A percentile compares a stretch with the other conserved stretches of the same genome.
Evolutionary conservation across 2,797 vertebrate genomes (phyloP).

Genomic region (Thamnophis elegans): DNA sequence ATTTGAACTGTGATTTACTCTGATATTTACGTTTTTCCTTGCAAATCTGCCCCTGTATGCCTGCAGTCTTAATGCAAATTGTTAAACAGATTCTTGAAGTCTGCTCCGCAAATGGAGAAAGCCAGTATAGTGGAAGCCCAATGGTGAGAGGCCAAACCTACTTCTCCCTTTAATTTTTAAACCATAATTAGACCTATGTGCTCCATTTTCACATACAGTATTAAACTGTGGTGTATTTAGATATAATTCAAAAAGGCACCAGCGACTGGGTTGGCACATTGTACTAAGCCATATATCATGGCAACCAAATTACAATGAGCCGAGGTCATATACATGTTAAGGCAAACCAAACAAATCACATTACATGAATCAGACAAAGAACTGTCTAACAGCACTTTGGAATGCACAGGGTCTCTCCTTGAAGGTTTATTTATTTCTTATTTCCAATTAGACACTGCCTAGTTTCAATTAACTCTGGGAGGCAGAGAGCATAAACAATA

Average conservation of each 20-base stretch:
- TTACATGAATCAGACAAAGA: not conserved
- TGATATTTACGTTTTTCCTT: not conserved
- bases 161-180: not conserved
- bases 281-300: not conserved
- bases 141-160: not conserved
- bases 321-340: not conserved
- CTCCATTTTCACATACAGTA: not conserved
- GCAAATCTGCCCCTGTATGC: not conserved
- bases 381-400: not conserved
- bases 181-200: not conserved
- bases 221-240: not conserved
- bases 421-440: not conserved
- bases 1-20: too few relatives aligned
- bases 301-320: not conserved
- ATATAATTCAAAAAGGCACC: not conserved
- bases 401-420: not conserved
- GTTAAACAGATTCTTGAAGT: not conserved
- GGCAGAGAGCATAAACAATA: not conserved
- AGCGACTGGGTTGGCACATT: not conserved
- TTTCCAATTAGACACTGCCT: not conserved
- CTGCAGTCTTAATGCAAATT: not conserved
- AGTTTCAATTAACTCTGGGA: not conserved
- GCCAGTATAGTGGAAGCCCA: not conserved
- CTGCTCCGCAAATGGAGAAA: not conserved
- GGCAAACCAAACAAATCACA: not conserved